These are phyloP conservation scores for Trachymyrmex cornetzi DNA, from an alignment of 1,140 invertebrate genomes.

Conservation along the genomic window DNA sequence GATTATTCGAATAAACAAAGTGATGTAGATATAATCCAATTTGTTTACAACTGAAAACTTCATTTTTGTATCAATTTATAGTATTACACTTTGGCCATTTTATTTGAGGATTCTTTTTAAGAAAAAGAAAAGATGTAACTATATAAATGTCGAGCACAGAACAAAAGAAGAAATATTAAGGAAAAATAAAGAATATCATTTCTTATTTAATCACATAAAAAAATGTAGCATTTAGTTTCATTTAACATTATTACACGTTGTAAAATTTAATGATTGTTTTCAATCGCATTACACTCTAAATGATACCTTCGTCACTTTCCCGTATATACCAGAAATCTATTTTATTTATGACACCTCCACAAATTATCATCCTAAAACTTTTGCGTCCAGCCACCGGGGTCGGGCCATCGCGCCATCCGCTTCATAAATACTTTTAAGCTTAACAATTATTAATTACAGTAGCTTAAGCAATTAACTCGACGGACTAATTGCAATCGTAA, in stretches of 20 bases:
- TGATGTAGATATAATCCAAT: not conserved
- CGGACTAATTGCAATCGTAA: conserved; percentile 61
- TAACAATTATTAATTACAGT: conserved; percentile 56
- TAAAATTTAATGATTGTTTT: conserved; percentile 1
- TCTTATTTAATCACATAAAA: not conserved
- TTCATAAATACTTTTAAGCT: conserved; percentile 44
- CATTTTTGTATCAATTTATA: not conserved
- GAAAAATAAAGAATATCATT: not conserved
- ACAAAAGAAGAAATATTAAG: not conserved
- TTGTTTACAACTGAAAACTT: not conserved
- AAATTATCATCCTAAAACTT: conserved; percentile 27
- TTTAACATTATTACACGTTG: not conserved
- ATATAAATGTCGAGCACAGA: not conserved
- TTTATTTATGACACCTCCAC: conserved; percentile 12
- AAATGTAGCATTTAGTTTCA: not conserved
- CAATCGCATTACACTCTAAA: conserved; percentile 17
- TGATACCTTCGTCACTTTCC: not conserved
- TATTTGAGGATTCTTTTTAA: not conserved
- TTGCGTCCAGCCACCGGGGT: not conserved
- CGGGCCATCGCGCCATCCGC: not conserved
- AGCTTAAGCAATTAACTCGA: conserved; percentile 59
- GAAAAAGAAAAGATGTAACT: not conserved
- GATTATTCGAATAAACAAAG: not conserved
- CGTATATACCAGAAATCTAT: not conserved
- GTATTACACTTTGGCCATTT: not conserved